Evolutionary conservation across 1,140 invertebrate genomes (phyloP), one percentile per base, ranked within the genome.

Genomic region (Teleogryllus occipitalis): DNA sequence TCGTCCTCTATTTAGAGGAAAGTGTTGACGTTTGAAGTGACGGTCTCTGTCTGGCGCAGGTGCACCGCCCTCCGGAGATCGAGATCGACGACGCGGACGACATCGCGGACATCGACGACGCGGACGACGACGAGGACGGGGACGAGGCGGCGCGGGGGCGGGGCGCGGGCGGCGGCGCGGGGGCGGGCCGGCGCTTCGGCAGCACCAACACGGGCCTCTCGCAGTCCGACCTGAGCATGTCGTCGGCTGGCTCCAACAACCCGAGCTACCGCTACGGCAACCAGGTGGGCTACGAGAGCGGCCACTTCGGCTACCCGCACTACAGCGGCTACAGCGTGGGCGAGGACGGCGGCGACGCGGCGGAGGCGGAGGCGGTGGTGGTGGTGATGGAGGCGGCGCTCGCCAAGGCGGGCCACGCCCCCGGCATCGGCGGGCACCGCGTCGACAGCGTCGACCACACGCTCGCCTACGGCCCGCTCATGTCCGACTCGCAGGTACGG

Each of bases 211-310:
- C 93, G 0, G 93, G 93, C 3, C 86, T 94, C 7, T 92, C 93
- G 12, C 93, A 94, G 82, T 94, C 93, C 4, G 92, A 93, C 82
- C 87, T 93, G 0, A 94, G 92, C 79, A 89, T 93, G 82, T 91
- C 91, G 7, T 93, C 92, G 8, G 89, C 90, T 47, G 89, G 87
- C 12, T 92, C 91, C 21, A 89, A 89, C 73, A 92, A 93, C 84
- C 90, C 90, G 14, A 92, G 91, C 81, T 94, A 94, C 83, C 89
- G 91, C 73, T 94, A 94, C 83, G 91, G 92, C 74, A 93, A 92
- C 83, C 93, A 94, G 22, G 54, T 92, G 81, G 90, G 92, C n/a
- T 94, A 94, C 83, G 91, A 93, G 79, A 89, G 90, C 80, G 92
- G 92, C 46, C 89, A 90, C 77, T 91, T 92, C 78, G 92, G 91